Evolutionary conservation across 2,797 vertebrate genomes (phyloP).

Genomic region (Phaenicophaeus curvirostris): DNA sequence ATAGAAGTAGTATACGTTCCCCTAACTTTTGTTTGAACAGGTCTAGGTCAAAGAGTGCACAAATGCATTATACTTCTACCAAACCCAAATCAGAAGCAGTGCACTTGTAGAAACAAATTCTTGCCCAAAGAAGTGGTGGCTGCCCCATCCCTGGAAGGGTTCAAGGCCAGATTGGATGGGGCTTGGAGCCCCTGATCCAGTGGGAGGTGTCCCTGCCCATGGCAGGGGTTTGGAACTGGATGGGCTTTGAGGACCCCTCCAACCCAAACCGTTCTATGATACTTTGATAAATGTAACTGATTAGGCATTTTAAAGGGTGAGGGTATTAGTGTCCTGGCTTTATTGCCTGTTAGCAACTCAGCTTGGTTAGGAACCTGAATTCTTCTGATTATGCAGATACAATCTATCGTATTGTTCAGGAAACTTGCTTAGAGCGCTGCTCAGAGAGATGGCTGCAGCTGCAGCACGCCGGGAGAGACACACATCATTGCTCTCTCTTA

Average conservation of each 20-base stretch:
- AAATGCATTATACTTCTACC: not conserved
- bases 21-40: not conserved
- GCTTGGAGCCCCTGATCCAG: no score
- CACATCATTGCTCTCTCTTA: constrained; percentile 52
- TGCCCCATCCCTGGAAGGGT: no score
- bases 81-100: not conserved
- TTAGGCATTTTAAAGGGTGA: not conserved
- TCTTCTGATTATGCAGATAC: not conserved
- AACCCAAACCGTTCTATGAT: no score
- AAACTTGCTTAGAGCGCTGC: constrained; percentile 10
- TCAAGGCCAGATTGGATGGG: no score
- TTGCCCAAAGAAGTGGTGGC: no score
- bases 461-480: constrained; percentile 11
- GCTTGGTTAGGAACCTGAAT: not conserved
- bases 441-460: constrained; percentile 56
- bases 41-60: not conserved
- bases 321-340: not conserved
- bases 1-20: not conserved
- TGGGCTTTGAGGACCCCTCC: no score
- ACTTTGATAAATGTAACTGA: not conserved
- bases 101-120: not conserved
- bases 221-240: no score
- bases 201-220: no score
- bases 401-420: constrained; percentile 26
- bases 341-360: not conserved